Percentiles rank a stretch among this genome's conserved stretches.
These are phyloP conservation scores for Vireo altiloquus DNA, from an alignment of 2,113 vertebrate species.

Conservation along the genomic window DNA sequence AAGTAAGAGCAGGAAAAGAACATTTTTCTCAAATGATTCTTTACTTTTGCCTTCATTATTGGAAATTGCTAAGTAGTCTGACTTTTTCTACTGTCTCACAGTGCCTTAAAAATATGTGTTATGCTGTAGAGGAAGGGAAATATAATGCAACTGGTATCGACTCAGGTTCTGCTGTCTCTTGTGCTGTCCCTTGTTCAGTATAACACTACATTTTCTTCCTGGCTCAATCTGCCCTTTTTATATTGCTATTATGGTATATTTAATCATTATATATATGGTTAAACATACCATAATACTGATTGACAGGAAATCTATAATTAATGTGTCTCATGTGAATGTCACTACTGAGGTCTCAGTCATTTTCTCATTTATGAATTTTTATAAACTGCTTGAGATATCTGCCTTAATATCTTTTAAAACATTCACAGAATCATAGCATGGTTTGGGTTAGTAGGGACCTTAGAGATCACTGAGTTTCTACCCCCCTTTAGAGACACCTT, in stretches of 20 bases:
- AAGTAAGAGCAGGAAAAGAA: neutral
- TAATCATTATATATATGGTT: neutral
- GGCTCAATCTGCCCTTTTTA: neutral
- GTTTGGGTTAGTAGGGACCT: neutral
- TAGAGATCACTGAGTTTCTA: neutral
- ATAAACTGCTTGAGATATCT: neutral
- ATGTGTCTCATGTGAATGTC: slow-evolving; percentile 14
- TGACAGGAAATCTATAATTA: slow-evolving; percentile 58
- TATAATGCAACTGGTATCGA: neutral
- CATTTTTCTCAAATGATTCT: neutral
- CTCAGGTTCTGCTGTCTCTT: neutral
- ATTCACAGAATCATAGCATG: neutral
- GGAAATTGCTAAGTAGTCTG: neutral
- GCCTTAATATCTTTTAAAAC: neutral
- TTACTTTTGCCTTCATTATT: neutral
- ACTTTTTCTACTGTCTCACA: neutral
- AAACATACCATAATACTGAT: slow-evolving; percentile 19
- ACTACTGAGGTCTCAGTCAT: neutral
- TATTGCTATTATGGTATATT: neutral
- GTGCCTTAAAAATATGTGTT: neutral
- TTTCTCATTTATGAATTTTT: neutral
- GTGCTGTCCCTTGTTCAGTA: neutral
- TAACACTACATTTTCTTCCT: neutral
- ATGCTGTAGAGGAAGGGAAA: neutral
- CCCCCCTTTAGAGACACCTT: neutral